Percentiles rank a stretch among this genome's conserved stretches.
Evolutionary conservation across 2,113 vertebrate species (phyloP).

Genomic region (Gavialis gangeticus): DNA sequence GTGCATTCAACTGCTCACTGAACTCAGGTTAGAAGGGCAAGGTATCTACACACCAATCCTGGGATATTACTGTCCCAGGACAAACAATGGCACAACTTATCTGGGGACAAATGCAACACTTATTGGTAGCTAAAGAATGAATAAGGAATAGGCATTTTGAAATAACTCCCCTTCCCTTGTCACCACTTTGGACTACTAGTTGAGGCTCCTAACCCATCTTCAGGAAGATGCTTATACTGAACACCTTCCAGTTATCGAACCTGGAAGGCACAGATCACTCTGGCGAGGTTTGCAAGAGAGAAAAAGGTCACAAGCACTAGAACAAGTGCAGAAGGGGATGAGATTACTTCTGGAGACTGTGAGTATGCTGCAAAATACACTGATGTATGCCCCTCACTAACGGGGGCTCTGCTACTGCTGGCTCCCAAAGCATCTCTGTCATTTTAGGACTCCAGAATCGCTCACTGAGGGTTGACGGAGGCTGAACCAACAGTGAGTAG

Average conservation of each 20-base stretch:
- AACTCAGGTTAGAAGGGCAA: too few relatives aligned
- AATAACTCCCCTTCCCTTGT: background rate
- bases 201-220: background rate
- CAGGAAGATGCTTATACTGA: background rate
- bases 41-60: too few relatives aligned
- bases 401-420: rapidly evolving
- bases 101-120: too few relatives aligned
- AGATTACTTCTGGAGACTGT: background rate
- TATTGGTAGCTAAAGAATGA: background rate
- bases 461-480: background rate
- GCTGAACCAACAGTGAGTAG: background rate
- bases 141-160: background rate
- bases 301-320: background rate
- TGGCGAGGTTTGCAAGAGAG: background rate
- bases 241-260: background rate
- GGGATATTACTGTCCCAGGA: too few relatives aligned
- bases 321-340: rapidly evolving
- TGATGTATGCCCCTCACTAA: background rate
- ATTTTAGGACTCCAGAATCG: too few relatives aligned
- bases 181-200: background rate
- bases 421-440: background rate
- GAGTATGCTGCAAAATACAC: background rate
- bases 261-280: background rate
- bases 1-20: too few relatives aligned
- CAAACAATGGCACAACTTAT: too few relatives aligned